phyloP scores from a whole-genome alignment of 2,888 invertebrate genomes.

The Diachrysia chrysitis region DNA sequence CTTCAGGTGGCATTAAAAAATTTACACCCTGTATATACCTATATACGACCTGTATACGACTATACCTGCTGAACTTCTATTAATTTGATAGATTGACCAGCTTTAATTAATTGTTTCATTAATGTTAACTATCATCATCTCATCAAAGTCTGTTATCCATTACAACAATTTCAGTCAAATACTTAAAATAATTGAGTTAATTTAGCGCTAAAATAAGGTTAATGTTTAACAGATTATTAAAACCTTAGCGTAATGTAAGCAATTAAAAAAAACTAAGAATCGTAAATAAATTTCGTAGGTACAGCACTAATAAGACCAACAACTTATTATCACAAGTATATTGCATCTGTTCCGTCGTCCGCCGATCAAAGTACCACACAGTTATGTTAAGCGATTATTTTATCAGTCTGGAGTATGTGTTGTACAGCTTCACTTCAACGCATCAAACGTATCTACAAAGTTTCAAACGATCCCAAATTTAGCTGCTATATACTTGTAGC shows the following conservation, averaged over 20 bases:
- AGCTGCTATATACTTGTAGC: slow-evolving; percentile 44
- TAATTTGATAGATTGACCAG: too few species aligned
- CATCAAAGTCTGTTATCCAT: too few species aligned
- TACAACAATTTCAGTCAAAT: too few species aligned
- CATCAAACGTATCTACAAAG: slow-evolving; percentile 35
- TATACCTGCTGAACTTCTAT: too few species aligned
- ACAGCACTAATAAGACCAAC: background rate
- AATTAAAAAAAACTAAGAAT: background rate
- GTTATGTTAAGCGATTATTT: slow-evolving; percentile 21
- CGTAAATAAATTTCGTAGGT: background rate
- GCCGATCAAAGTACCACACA: background rate
- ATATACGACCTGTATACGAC: too few species aligned
- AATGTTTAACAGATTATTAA: too few species aligned
- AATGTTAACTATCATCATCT: too few species aligned
- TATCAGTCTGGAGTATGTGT: slow-evolving; percentile 16
- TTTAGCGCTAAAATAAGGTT: too few species aligned
- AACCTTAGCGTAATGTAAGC: background rate
- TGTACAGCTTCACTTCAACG: slow-evolving; percentile 24
- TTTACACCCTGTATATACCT: too few species aligned
- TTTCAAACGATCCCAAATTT: slow-evolving; percentile 53
- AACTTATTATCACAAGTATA: background rate
- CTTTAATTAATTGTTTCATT: too few species aligned
- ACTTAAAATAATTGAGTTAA: too few species aligned
- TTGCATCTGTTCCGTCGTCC: background rate
- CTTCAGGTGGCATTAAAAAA: too few species aligned